A percentile compares a stretch with the other conserved stretches of the same genome.
Evolutionary conservation across 2,113 vertebrate species (phyloP).

Genomic region (Mus musculus): DNA sequence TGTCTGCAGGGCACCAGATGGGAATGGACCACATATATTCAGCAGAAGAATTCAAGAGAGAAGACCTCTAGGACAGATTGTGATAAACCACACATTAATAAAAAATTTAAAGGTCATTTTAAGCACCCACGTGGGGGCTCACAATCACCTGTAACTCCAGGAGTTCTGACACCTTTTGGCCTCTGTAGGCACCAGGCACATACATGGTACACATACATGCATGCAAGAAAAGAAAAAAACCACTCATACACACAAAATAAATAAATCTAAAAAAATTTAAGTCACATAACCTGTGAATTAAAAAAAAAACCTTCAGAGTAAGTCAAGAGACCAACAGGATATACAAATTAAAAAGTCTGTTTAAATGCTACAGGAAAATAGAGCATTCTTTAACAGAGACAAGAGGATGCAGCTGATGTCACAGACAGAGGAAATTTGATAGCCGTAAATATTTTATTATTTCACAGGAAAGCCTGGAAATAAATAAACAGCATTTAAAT

Average conservation of each 20-base stretch:
- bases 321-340: not conserved
- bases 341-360: not conserved
- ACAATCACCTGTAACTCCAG: not conserved
- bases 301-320: not conserved
- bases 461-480: not conserved
- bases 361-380: not conserved
- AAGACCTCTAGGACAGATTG: not conserved
- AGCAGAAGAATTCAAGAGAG: not conserved
- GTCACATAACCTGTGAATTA: not conserved
- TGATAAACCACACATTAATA: not conserved
- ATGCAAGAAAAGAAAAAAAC: not conserved
- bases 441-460: not conserved
- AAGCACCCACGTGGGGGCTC: not conserved
- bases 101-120: not conserved
- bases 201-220: no score
- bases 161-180: not conserved
- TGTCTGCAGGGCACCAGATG: not conserved
- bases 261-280: not conserved
- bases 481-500: not conserved
- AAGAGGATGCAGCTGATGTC: not conserved
- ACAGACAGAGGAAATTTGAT: fast-evolving
- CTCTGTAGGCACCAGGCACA: not conserved
- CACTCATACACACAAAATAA: not conserved
- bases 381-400: fast-evolving
- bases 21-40: no score